Base-by-base conservation (phyloP, 2,888 invertebrate genomes). In the Calliopum simillimum region DNA sequence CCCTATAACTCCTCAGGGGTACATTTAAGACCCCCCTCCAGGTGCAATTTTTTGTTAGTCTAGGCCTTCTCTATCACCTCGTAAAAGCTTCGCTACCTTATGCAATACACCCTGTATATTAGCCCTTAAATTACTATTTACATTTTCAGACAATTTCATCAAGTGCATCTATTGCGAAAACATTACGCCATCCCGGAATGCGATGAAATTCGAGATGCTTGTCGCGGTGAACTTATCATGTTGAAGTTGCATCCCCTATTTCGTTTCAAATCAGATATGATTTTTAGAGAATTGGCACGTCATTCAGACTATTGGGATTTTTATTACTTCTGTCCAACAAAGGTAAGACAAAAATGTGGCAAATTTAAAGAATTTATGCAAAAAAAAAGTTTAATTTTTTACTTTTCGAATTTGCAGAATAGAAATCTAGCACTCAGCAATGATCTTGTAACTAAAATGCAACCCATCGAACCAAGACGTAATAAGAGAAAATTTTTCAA, bases 211-310 rank as follows among this genome's bases (percentile, higher is more conserved):
- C 41, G 77, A 19, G 75, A 75, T 5, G 72, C 75, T 59, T 41
- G 68, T 2, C 76, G 76, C 1, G 81, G 78, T 8, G 81, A 85
- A 73, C 59, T 84, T 8, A 65, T 79, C 0, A 69, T 77, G n/a
- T 69, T 84, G 0, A 76, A 76, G 8, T 33, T 84, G n/a, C 82
- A 85, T 75, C 81, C 82, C 0, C 76, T 79, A 8, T 85, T 82
- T 55, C 75, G 76, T 8, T 80, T 77, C 76, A 79, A 82, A 76
- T 76, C 78, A 11, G 78, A 76, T 71, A 71, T 77, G 13, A 70
- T 84, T 6, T 71, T 79, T 19, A 79, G 84, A 2, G 78, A 80
- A 43, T 71, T 82, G 13, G 75, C 79, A 13, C 58, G 82, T 3
- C 69, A 75, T 5, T 75, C 82, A 0, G 73, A 76, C 3, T 81